phyloP scores from a whole-genome alignment of 2,797 vertebrate species.

The Enteromius viviparus region DNA sequence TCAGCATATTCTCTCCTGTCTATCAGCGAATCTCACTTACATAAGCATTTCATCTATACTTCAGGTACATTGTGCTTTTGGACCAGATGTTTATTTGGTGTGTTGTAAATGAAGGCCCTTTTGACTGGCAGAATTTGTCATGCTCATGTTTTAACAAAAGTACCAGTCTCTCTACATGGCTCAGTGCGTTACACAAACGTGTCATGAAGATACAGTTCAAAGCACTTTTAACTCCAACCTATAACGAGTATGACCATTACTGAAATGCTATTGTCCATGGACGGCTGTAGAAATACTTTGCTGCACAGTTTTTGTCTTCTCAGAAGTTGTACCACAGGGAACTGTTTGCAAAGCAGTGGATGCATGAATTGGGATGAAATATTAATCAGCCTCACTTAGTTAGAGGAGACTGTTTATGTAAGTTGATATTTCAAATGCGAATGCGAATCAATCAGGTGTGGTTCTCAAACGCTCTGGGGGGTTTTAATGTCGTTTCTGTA shows the following conservation, averaged over 20 bases:
- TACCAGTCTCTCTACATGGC: conserved; percentile 6
- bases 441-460: conserved; percentile 27
- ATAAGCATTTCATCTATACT: conserved; percentile 52
- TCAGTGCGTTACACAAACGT: neutral
- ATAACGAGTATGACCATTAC: conserved; percentile 29
- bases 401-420: conserved; percentile 31
- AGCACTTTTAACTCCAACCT: conserved; percentile 37
- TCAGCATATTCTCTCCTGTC: conserved; percentile 36
- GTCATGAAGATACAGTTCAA: conserved; percentile 13
- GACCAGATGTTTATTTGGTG: conserved; percentile 30
- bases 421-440: conserved; percentile 28
- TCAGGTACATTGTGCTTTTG: conserved; percentile 57
- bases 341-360: conserved; percentile 26
- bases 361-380: conserved; percentile 32
- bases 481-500: conserved; percentile 20
- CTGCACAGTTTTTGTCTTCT: conserved; percentile 45
- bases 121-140: conserved; percentile 16
- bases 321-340: conserved; percentile 38
- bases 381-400: conserved; percentile 30
- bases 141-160: conserved; percentile 2
- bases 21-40: conserved; percentile 48
- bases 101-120: conserved; percentile 36
- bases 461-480: conserved; percentile 29
- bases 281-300: conserved; percentile 30
- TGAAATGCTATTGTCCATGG: conserved; percentile 29